These are phyloP conservation scores for Colaptes auratus DNA, from an alignment of 2,113 vertebrate genomes.

Conservation along the genomic window DNA sequence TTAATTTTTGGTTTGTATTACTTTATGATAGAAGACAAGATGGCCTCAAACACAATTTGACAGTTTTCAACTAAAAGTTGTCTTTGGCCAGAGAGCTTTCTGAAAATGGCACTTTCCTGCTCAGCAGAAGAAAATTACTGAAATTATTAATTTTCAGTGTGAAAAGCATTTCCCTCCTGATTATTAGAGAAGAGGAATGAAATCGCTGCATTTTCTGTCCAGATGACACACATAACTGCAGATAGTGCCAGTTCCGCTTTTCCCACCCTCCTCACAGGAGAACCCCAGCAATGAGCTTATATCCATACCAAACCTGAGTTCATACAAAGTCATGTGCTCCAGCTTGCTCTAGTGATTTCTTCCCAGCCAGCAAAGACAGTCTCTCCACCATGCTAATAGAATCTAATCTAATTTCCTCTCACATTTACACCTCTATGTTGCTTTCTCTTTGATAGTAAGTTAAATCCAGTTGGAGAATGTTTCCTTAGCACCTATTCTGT, in stretches of 20 bases:
- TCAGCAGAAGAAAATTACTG: not conserved
- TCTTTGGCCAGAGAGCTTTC: not conserved
- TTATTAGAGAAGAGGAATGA: not conserved
- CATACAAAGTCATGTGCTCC: not conserved
- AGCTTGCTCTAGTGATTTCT: not conserved
- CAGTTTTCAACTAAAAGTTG: not conserved
- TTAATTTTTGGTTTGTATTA: not conserved
- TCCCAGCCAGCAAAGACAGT: not conserved
- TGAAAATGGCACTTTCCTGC: not conserved
- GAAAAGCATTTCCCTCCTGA: not conserved
- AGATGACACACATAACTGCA: not conserved
- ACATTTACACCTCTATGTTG: not conserved
- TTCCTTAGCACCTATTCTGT: not conserved
- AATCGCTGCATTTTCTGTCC: not conserved
- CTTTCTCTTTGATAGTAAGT: constrained; percentile 3
- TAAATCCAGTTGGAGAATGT: not conserved
- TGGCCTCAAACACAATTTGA: not conserved
- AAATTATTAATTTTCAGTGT: not conserved
- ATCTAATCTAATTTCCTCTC: not conserved
- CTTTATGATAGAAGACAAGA: not conserved
- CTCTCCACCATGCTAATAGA: not conserved
- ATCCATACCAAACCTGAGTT: not conserved
- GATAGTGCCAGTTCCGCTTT: not conserved
- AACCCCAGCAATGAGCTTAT: not conserved
- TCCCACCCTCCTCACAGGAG: not conserved